Evolutionary conservation across 2,113 vertebrate genomes (phyloP).

Genomic region (Bufo bufo): DNA sequence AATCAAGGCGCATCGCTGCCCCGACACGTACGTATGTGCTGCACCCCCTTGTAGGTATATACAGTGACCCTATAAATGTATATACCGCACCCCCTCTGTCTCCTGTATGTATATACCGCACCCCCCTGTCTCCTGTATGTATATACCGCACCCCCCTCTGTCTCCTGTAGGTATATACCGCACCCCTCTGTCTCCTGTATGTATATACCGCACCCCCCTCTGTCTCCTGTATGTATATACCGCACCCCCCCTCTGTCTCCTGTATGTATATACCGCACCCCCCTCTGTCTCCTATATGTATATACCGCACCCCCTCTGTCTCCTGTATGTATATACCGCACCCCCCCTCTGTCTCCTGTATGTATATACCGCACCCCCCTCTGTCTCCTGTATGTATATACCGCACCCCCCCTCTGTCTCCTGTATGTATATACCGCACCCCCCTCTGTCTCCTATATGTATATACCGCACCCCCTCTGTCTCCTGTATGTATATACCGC

Average conservation of each 20-base stretch:
- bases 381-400: neutral
- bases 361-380: neutral
- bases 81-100: neutral
- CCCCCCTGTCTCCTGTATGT: neutral
- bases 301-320: no score
- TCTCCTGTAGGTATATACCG: neutral
- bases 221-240: no score
- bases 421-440: neutral
- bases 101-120: neutral
- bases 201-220: no score
- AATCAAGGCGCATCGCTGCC: neutral
- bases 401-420: neutral
- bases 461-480: no score
- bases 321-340: no score
- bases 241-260: no score
- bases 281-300: no score
- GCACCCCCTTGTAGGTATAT: neutral
- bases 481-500: no score
- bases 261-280: neutral
- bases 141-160: neutral
- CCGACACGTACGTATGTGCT: no score
- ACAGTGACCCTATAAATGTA: neutral
- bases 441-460: no score
- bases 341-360: no score
- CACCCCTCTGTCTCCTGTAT: no score